Evolutionary conservation across 2,888 invertebrate species (phyloP), one percentile per base, ranked within the genome.

Genomic region (Pachymerium ferrugineum): DNA sequence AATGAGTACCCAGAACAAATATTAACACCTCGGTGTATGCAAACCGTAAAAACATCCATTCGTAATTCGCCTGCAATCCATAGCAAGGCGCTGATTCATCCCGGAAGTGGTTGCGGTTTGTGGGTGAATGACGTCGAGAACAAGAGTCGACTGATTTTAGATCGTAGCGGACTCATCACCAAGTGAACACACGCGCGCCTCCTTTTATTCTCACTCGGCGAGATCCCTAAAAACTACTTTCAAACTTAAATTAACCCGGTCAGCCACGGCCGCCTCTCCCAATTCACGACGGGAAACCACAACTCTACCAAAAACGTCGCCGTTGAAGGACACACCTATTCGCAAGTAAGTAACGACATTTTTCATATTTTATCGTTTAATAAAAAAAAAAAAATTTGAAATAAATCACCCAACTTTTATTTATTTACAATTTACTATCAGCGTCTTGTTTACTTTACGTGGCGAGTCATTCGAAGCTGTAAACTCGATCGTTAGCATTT

Each of bases 71-170:
- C n/a, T n/a, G n/a, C n/a, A n/a, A n/a, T n/a, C n/a, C n/a, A n/a
- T n/a, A n/a, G n/a, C 22, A 54, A 54, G 54, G 54, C 14, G 54
- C 54, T 54, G 54, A 54, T 54, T 54, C 54, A 54, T 54, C 54
- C 54, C 54, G 54, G 54, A 54, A 54, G 54, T 54, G 54, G 54
- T 54, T 22, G 54, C 54, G 54, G 54, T 54, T 10, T 54, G 22
- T 25, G 54, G 54, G 54, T 54, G 54, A 54, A 54, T 54, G 54
- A 54, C 54, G 54, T 54, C 22, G 54, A 22, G 22, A 22, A 10
- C 54, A 25, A 54, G 54, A 22, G 10, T 22, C 22, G 22, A 22
- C 54, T 54, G 22, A 14, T 12, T 54, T 54, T 54, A 54, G 54
- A 54, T 54, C 54, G 54, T 54, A 22, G 54, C 54, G 54, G n/a